These are phyloP conservation scores for Cydia pomonella DNA, from an alignment of 1,140 invertebrate genomes.

Conservation along the genomic window DNA sequence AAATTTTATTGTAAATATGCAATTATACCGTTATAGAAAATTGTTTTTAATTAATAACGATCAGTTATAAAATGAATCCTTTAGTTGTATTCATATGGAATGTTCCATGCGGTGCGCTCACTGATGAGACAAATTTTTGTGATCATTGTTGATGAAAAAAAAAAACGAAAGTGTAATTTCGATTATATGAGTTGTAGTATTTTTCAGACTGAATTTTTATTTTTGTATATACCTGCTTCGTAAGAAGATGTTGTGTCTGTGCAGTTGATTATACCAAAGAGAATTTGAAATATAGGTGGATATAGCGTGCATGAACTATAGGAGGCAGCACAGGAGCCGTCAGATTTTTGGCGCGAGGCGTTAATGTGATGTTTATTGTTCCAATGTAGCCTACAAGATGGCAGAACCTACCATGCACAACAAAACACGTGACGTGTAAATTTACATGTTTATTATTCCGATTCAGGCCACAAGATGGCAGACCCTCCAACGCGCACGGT, in stretches of 20 bases:
- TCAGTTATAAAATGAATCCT: constrained; percentile 59
- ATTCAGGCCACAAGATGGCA: no score
- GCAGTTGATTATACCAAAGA: background rate
- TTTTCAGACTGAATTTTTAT: constrained; percentile 63
- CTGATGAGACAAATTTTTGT: constrained; percentile 71
- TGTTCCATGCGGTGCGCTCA: constrained; percentile 74
- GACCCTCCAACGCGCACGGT: no score
- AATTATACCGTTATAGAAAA: constrained; percentile 63
- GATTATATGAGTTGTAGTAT: constrained; percentile 80
- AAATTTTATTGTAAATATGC: constrained; percentile 75
- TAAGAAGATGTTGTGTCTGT: background rate
- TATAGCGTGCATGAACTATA: no score
- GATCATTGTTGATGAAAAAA: constrained; percentile 76
- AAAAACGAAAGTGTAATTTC: constrained; percentile 76
- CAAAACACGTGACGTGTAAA: no score
- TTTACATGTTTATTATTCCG: no score
- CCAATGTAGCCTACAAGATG: no score
- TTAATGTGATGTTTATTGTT: no score
- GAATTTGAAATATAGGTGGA: no score
- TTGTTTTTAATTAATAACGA: constrained; percentile 71
- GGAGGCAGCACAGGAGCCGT: no score
- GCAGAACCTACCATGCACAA: no score
- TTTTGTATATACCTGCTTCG: background rate
- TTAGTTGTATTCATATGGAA: constrained; percentile 67
- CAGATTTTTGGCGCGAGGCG: no score